Conservation (phyloP, 1,140 invertebrate genomes). For the Hydropsyche tenuis region DNA sequence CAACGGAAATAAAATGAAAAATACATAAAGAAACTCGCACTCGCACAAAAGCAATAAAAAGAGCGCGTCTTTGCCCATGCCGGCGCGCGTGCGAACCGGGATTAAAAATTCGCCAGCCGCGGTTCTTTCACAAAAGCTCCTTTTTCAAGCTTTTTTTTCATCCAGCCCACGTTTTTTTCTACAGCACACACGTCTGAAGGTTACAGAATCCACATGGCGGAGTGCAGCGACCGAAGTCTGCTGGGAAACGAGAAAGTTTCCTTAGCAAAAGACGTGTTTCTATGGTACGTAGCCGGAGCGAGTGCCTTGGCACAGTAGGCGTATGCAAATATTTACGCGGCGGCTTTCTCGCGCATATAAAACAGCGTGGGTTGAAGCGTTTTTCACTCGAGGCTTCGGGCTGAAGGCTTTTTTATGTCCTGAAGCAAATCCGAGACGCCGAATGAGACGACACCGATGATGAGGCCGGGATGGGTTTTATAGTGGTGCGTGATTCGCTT, state of each 20-base stretch:
- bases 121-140: background rate
- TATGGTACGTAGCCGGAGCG: background rate
- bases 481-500: background rate
- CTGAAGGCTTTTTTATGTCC: slow-evolving; percentile 4
- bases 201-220: no score
- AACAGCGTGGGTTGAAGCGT: background rate
- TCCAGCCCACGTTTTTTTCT: no score
- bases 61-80: no score
- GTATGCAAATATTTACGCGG: slow-evolving; percentile 11
- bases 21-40: no score
- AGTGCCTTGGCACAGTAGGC: background rate
- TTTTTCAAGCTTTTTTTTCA: no score
- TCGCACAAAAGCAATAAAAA: slow-evolving; percentile 1
- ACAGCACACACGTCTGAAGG: no score
- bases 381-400: background rate
- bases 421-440: slow-evolving; percentile 8
- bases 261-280: background rate
- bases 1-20: no score
- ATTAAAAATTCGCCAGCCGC: slow-evolving; percentile 16
- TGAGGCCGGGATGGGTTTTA: background rate
- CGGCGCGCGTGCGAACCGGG: background rate
- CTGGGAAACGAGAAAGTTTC: background rate
- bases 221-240: background rate
- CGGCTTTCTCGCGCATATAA: slow-evolving; percentile 6
- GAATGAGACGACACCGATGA: slow-evolving; percentile 12